Evolutionary conservation across 2,888 invertebrate species (phyloP), one percentile per base, ranked within the genome.

Genomic region (Drosophila heteroneura): DNA sequence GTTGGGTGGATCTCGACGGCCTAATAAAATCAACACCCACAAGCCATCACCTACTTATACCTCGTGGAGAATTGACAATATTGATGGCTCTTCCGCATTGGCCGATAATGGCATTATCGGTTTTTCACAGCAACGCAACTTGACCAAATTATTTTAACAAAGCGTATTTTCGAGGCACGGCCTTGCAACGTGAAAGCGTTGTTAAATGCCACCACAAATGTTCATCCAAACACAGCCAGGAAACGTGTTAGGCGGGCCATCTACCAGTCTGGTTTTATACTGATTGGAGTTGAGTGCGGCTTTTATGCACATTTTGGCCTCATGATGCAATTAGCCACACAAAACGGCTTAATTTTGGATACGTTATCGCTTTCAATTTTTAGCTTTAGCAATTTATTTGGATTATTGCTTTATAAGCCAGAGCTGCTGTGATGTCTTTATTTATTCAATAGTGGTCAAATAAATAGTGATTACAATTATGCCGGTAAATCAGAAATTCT

Each of bases 11-110:
- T 49, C 71, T 71, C 72, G 69, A 72, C 70, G 76, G 85, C 81
- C 84, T 80, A 83, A 88, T 88, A 85, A 85, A 88, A 82, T 82
- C 82, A 73, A 64, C 82, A 72, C 73, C 70, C 60, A 72, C 47
- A 67, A 62, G 5, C 53, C 12, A 7, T 16, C 28, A 6, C 16
- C n/a, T 7, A 22, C 14, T 30, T 39, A 70, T 66, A 60, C 44
- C 35, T 47, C 65, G 58, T 63, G 58, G 26, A 49, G 72, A 76
- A 83, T 73, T 79, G 76, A 64, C 68, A 66, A 74, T 68, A 83
- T 75, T 73, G 74, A 70, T 65, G 65, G 57, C 62, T 47, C 49
- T 58, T 51, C 51, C 35, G 35, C 35, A 32, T 56, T 47, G 32
- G 58, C 68, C 59, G 66, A 76, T 72, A 79, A 64, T 70, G 52